Percentiles rank a stretch among this genome's conserved stretches.
Evolutionary conservation across 2,113 vertebrate species (phyloP).

Genomic region (Podilymbus podiceps): DNA sequence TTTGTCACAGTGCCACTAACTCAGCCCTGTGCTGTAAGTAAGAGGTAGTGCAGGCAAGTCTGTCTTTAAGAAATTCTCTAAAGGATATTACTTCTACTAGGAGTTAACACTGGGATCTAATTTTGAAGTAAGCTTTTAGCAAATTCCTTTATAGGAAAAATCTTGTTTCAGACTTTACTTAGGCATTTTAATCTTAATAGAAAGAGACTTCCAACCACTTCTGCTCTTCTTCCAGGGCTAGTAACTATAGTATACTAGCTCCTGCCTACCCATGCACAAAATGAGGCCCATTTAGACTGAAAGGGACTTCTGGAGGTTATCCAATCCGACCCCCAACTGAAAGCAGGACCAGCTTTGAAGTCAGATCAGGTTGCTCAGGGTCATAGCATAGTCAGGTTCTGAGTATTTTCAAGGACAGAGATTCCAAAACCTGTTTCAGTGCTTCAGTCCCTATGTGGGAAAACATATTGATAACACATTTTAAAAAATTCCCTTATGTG

Average conservation of each 20-base stretch:
- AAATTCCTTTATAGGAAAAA: not conserved
- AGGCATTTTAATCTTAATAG: not conserved
- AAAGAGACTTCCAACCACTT: not conserved
- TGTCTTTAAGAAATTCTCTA: not conserved
- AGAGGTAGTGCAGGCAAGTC: not conserved
- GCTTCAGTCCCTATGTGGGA: not conserved
- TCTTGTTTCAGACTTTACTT: not conserved
- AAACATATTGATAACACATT: not conserved
- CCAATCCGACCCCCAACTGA: not conserved
- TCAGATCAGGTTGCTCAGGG: not conserved
- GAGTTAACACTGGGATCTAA: not conserved
- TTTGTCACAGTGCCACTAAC: not conserved
- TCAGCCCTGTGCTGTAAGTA: not conserved
- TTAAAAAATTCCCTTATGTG: not conserved
- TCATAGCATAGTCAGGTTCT: not conserved
- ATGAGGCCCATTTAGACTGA: not conserved
- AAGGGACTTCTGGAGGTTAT: slow-evolving; percentile 34
- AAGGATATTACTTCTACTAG: not conserved
- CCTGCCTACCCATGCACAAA: not conserved
- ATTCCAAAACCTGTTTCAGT: not conserved
- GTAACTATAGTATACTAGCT: not conserved
- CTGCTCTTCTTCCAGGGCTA: not conserved
- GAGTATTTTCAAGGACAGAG: not conserved
- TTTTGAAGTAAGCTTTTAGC: not conserved
- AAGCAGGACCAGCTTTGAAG: slow-evolving; percentile 26